A percentile compares a stretch with the other conserved stretches of the same genome.
Conservation (phyloP, 2,113 vertebrate genomes). For the Hoplias malabaricus region DNA sequence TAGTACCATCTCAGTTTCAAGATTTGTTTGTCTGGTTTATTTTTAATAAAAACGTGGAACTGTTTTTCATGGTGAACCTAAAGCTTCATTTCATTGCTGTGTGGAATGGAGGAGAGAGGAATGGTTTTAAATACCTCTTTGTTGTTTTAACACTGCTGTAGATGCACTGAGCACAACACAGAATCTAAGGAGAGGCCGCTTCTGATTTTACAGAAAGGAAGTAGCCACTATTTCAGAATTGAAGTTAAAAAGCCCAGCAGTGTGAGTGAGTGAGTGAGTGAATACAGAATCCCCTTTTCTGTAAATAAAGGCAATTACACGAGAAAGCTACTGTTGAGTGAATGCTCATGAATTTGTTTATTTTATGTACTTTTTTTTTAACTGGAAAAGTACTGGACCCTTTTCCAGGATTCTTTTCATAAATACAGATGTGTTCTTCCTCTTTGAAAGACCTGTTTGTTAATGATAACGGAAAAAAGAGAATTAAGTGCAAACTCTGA, state of each 20-base stretch:
- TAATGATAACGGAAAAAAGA: slow-evolving; percentile 45
- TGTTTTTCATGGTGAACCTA: slow-evolving; percentile 58
- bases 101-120: slow-evolving; percentile 21
- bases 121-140: slow-evolving; percentile 30
- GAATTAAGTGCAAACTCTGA: slow-evolving; percentile 61
- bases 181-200: slow-evolving; percentile 39
- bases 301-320: slow-evolving; percentile 60
- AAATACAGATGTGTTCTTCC: slow-evolving; percentile 62
- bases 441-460: slow-evolving; percentile 67
- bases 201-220: not conserved
- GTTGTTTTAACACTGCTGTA: not conserved
- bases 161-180: slow-evolving; percentile 38
- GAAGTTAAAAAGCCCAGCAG: slow-evolving; percentile 55
- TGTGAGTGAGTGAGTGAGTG: slow-evolving; percentile 66
- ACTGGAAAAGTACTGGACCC: slow-evolving; percentile 60
- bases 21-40: slow-evolving; percentile 55
- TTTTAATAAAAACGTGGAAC: slow-evolving; percentile 65
- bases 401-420: slow-evolving; percentile 72
- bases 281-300: slow-evolving; percentile 55
- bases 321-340: slow-evolving; percentile 48
- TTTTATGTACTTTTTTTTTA: slow-evolving; percentile 57
- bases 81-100: slow-evolving; percentile 53
- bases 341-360: slow-evolving; percentile 53
- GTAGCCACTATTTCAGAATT: slow-evolving; percentile 13
- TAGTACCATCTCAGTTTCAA: slow-evolving; percentile 46